Conservation (phyloP, 2,888 invertebrate species). For the Microctonus brassicae region DNA sequence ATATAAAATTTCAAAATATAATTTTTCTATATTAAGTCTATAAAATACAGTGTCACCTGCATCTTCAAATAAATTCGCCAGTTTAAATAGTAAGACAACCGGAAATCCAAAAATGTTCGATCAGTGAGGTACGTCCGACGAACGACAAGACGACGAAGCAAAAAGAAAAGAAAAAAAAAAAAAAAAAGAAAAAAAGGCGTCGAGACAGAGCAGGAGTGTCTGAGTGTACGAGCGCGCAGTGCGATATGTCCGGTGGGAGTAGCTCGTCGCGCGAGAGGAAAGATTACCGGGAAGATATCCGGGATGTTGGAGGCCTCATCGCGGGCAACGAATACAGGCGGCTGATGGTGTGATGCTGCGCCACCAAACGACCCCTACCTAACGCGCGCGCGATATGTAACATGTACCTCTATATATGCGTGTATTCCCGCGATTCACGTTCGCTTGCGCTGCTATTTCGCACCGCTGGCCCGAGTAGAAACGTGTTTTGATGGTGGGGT, state of each 20-base stretch:
- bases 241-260: constrained; percentile 49
- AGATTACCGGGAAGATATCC: constrained; percentile 66
- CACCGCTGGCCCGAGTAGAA: constrained; percentile 1
- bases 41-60: not conserved
- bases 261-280: constrained; percentile 47
- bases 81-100: constrained; percentile 39
- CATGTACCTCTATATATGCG: too few species aligned
- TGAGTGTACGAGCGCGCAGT: not conserved
- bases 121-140: constrained; percentile 37
- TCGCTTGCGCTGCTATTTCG: constrained; percentile 12
- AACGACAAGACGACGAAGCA: too few species aligned
- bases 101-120: constrained; percentile 48
- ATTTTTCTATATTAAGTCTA: not conserved
- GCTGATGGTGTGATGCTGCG: constrained; percentile 28
- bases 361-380: constrained; percentile 15
- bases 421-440: not conserved
- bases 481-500: constrained; percentile 3
- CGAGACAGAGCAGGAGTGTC: too few species aligned
- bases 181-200: too few species aligned
- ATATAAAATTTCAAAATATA: too few species aligned
- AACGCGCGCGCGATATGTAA: not conserved
- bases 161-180: too few species aligned
- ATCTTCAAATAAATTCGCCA: not conserved
- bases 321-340: too few species aligned
- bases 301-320: constrained; percentile 53